Evolutionary conservation across 2,113 vertebrate genomes (phyloP).

Genomic region (Pseudorhombus dupliciocellatus): DNA sequence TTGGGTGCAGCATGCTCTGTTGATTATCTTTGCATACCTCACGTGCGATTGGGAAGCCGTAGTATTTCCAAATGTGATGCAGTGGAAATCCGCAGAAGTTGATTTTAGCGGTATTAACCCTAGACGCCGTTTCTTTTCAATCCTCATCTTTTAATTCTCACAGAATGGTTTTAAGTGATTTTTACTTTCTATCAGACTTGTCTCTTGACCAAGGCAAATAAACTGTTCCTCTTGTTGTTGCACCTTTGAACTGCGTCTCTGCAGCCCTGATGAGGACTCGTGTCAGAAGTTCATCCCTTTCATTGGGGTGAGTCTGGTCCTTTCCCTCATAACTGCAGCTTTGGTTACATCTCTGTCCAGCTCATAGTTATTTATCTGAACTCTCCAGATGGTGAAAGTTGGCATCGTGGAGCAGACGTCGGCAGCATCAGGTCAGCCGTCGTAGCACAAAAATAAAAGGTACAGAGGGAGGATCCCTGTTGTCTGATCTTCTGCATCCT

Average conservation of each 20-base stretch:
- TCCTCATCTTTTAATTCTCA: conserved; percentile 3
- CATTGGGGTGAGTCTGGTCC: conserved; percentile 87
- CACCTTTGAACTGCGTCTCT: conserved; percentile 48
- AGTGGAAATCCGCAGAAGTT: conserved; percentile 12
- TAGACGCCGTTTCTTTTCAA: conserved; percentile 19
- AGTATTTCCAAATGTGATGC: conserved; percentile 46
- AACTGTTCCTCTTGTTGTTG: conserved; percentile 14
- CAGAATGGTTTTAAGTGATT: neutral
- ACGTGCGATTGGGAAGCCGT: conserved; percentile 1
- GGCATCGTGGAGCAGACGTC: conserved; percentile 95
- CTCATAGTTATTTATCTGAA: neutral
- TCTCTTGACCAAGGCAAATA: neutral
- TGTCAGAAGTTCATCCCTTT: conserved; percentile 99
- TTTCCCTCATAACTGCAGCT: neutral
- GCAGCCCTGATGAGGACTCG: conserved; percentile 94
- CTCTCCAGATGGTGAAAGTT: conserved; percentile 93
- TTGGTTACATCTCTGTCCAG: neutral
- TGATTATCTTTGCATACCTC: conserved; percentile 18
- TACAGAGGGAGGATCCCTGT: no score
- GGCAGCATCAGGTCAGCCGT: conserved; percentile 86
- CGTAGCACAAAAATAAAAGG: no score
- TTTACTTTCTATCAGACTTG: neutral
- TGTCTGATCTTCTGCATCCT: neutral
- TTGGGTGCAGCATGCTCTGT: conserved; percentile 46
- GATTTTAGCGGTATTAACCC: conserved; percentile 9